phyloP scores from a whole-genome alignment of 1,140 invertebrate genomes.

The Notospermus geniculatus region DNA sequence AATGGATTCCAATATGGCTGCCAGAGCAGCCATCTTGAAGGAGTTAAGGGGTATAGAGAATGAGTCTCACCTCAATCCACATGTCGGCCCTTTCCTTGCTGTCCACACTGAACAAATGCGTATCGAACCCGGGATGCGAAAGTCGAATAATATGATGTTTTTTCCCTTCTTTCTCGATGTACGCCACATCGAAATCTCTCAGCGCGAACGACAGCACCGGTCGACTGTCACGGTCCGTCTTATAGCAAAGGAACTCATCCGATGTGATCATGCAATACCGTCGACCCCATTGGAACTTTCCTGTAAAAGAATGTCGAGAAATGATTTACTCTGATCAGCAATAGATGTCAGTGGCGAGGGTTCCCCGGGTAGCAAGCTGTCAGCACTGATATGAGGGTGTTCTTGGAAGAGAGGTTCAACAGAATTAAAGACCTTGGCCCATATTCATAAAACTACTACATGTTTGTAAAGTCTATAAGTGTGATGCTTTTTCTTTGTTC shows the following conservation, averaged over 20 bases:
- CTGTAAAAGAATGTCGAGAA: too few species aligned
- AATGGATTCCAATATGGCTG: too few species aligned
- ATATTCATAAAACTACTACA: too few species aligned
- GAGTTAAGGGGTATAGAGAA: background rate
- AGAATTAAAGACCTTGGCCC: too few species aligned
- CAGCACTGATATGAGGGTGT: too few species aligned
- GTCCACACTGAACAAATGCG: slow-evolving; percentile 14
- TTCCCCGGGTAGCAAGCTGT: too few species aligned
- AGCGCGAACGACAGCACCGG: slow-evolving; percentile 3
- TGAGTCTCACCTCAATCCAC: slow-evolving; percentile 17
- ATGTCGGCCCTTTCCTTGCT: slow-evolving; percentile 10
- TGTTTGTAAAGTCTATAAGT: too few species aligned
- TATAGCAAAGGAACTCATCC: slow-evolving; percentile 1
- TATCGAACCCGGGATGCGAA: slow-evolving; percentile 9
- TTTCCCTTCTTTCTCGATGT: slow-evolving; percentile 16
- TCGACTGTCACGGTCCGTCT: slow-evolving; percentile 11
- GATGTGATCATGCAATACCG: slow-evolving; percentile 8
- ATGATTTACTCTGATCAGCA: too few species aligned
- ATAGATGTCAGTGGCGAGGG: too few species aligned
- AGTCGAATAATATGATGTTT: slow-evolving; percentile 14
- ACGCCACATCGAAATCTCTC: slow-evolving; percentile 7
- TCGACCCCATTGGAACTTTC: slow-evolving; percentile 1
- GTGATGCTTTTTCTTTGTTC: too few species aligned
- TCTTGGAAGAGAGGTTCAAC: too few species aligned
- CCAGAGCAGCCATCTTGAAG: too few species aligned